Evolutionary conservation across 2,113 vertebrate genomes (phyloP), one percentile per base, ranked within the genome.

Genomic region (Nannobrachium achirus): DNA sequence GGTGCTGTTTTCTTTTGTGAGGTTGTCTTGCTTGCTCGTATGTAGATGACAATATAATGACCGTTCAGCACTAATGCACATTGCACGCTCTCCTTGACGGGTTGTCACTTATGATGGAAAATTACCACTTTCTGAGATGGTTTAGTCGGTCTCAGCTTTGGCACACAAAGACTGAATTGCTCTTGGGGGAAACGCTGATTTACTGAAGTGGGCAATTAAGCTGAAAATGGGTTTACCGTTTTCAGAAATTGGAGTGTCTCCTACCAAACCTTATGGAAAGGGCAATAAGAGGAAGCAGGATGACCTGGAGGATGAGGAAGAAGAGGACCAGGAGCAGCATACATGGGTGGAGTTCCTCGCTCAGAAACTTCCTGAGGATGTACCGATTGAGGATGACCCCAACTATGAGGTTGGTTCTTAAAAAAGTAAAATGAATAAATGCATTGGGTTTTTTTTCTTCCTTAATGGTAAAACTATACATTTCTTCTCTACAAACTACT

Each of bases 241-340:
- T 59, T 3, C 86, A 96, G 95, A 95, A 70, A 62, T 91, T 16
- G 4, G 11, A 18, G 75, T 86, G 3, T 88, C 91, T 64, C 92
- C 79, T 3, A 76, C 87, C 0, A 88, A 89, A 69, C 92, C 93
- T 0, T 76, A 25, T 19, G 88, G 85, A 11, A 95, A 93, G 67
- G 93, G 91, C 40, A 94, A 73, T 76, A 96, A 95, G 76, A 90
- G 93, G 56, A 95, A 95, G 58, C 25, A 91, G 55, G 94, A 94
- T n/a, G 95, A 95, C 0, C 5, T 93, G 38, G 88, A 90, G 11
- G 81, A 92, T 1, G 93, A 94, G 0, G 94, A 95, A 0, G 59
- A 91, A 0, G 82, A 63, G 18, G 52, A 89, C n/a, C 82, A 88
- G 8, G 87, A 93, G n/a, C 85, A 88, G 10, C 88, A 76, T 1